Base-by-base conservation (phyloP, 1,140 invertebrate species). In the Mylabris phalerata region DNA sequence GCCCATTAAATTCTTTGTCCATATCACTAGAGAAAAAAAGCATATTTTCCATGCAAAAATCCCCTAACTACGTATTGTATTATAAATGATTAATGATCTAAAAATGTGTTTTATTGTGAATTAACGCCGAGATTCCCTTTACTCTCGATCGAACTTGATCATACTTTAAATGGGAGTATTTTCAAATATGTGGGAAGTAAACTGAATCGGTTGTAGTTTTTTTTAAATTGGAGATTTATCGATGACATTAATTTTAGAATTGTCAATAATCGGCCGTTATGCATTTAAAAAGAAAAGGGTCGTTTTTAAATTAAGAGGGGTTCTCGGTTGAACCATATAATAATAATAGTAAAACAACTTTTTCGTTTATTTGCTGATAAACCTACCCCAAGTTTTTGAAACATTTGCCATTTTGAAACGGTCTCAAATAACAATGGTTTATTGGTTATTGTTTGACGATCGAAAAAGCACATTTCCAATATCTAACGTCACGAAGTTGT, bases 11-110 rank as follows among this genome's bases (percentile, higher is more conserved):
- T 50, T 56, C 61, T 56, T 63, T 60, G 52, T 59, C 41, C 41
- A 3, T 10, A 42, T 42, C 41, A n/a, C 11, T 40, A 10, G 6
- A 9, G 38, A 11, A 42, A 48, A 55, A 63, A 61, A 59, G 59
- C 48, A 50, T 63, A 63, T 51, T 60, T 63, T 63, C 54, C 62
- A 66, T 62, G 62, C 62, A 66, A 66, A 66, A 64, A 62, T 66
- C 62, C 65, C 62, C 58, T 61, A 66, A 64, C 64, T 63, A 66
- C 57, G 60, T 56, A 66, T 66, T 66, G 65, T 66, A 44, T 42
- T 47, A 24, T 44, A 27, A 32, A 65, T 67, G 65, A 67, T 67
- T 67, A 67, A 67, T 67, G 65, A 60, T 50, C n/a, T 46, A 50
- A 57, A 63, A 63, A 45, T 50, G 41, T 59, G 10, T 24, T 42